A percentile compares a stretch with the other conserved stretches of the same genome.
phyloP scores from a whole-genome alignment of 2,113 vertebrate genomes.

The Actenoides hombroni region DNA sequence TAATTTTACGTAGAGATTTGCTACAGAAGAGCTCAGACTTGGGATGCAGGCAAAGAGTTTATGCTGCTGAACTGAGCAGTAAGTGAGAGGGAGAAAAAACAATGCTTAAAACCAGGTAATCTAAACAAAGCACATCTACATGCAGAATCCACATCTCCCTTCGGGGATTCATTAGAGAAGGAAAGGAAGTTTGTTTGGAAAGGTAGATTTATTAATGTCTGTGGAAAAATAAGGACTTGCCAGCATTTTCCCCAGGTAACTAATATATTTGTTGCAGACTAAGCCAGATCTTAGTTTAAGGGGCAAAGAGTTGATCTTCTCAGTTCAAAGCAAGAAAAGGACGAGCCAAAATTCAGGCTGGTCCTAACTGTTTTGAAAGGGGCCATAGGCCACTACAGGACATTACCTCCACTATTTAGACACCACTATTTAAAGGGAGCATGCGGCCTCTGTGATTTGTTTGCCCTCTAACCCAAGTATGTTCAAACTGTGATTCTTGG shows the following conservation, averaged over 20 bases:
- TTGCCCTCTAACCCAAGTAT: not conserved
- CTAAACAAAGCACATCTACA: not conserved
- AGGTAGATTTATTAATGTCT: not conserved
- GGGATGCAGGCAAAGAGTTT: not conserved
- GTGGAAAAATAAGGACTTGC: not conserved
- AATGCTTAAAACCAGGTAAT: not conserved
- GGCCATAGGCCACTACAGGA: not conserved
- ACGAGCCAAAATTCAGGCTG: not conserved
- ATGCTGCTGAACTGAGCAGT: not conserved
- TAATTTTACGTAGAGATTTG: not conserved
- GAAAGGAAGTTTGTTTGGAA: conserved; percentile 23
- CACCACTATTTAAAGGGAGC: not conserved
- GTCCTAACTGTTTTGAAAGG: not conserved
- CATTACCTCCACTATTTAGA: not conserved
- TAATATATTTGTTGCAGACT: not conserved
- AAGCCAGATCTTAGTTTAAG: not conserved
- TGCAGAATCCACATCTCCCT: not conserved
- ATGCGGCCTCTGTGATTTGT: not conserved
- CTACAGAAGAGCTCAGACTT: not conserved
- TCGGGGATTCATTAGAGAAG: conserved; percentile 1
- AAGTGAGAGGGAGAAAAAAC: not conserved
- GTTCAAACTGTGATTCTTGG: not conserved
- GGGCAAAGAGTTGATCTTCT: not conserved
- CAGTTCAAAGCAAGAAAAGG: not conserved
- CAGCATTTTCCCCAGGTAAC: not conserved